Percentiles rank a stretch among this genome's conserved stretches.
phyloP scores from a whole-genome alignment of 1,140 invertebrate species.

The Campoletis sonorensis region DNA sequence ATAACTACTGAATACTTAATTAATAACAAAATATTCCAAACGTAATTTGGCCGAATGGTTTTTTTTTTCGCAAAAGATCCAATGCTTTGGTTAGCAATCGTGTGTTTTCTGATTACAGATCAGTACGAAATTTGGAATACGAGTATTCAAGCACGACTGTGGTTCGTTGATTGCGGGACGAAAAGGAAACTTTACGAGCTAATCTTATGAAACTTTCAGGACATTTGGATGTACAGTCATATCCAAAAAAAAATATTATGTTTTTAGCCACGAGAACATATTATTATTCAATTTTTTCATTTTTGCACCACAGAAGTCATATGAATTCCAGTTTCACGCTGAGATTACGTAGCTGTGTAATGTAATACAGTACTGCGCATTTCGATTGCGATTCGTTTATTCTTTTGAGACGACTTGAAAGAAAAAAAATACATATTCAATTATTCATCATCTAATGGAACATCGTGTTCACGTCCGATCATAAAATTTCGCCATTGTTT shows the following conservation, averaged over 20 bases:
- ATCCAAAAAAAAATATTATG: background rate
- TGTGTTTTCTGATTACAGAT: constrained; percentile 48
- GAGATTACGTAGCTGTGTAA: too few relatives aligned
- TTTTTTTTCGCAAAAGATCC: background rate
- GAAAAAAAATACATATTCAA: too few relatives aligned
- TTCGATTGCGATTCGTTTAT: too few relatives aligned
- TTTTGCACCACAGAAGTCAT: too few relatives aligned
- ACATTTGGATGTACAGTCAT: background rate
- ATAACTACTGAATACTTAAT: too few relatives aligned
- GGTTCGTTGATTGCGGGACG: constrained; percentile 18
- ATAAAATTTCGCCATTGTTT: too few relatives aligned
- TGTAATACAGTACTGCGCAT: too few relatives aligned
- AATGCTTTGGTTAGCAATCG: background rate
- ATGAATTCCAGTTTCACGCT: background rate
- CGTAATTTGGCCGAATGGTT: background rate
- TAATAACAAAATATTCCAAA: too few relatives aligned
- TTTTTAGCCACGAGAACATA: background rate
- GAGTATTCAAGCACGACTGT: constrained; percentile 49
- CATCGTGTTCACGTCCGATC: too few relatives aligned
- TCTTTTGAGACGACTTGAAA: too few relatives aligned
- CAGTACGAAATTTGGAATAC: constrained; percentile 55
- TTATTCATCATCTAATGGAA: too few relatives aligned
- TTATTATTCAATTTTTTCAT: background rate
- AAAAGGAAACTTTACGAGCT: background rate
- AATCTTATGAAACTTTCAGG: background rate